phyloP scores from a whole-genome alignment of 2,113 vertebrate genomes.

The Pyxicephalus adspersus region DNA sequence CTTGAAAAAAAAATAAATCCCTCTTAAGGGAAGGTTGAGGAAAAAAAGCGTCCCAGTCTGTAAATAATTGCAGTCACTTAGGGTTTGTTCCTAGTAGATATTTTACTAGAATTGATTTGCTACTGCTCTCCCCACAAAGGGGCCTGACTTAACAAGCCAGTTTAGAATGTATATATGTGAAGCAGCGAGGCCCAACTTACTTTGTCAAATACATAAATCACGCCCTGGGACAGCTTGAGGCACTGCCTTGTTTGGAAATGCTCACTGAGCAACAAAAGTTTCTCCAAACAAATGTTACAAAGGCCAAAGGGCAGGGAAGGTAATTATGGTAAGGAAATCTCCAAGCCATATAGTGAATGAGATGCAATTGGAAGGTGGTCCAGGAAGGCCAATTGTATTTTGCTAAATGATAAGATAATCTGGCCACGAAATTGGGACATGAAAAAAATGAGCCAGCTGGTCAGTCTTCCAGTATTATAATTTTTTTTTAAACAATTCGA shows the following conservation, averaged over 20 bases:
- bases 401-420: neutral
- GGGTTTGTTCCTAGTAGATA: slow-evolving; percentile 39
- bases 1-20: too few relatives aligned
- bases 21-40: neutral
- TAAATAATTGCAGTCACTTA: neutral
- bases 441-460: too few relatives aligned
- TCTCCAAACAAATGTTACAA: slow-evolving; percentile 72
- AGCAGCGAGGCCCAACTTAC: slow-evolving; percentile 58
- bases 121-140: slow-evolving; percentile 12
- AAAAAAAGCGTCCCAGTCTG: neutral
- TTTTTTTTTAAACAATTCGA: too few relatives aligned
- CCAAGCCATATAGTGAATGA: slow-evolving; percentile 66
- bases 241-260: slow-evolving; percentile 66
- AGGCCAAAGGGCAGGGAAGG: slow-evolving; percentile 74
- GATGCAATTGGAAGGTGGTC: neutral
- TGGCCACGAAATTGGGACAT: too few relatives aligned
- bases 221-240: slow-evolving; percentile 65
- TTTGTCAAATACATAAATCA: slow-evolving; percentile 67
- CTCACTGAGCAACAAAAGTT: slow-evolving; percentile 67
- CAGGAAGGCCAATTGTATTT: slow-evolving; percentile 13
- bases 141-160: slow-evolving; percentile 13
- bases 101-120: slow-evolving; percentile 41
- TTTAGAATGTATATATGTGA: slow-evolving; percentile 37
- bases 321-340: slow-evolving; percentile 78
- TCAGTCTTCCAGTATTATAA: too few relatives aligned